Evolutionary conservation across 2,113 vertebrate species (phyloP), one percentile per base, ranked within the genome.

Genomic region (Castor canadensis): DNA sequence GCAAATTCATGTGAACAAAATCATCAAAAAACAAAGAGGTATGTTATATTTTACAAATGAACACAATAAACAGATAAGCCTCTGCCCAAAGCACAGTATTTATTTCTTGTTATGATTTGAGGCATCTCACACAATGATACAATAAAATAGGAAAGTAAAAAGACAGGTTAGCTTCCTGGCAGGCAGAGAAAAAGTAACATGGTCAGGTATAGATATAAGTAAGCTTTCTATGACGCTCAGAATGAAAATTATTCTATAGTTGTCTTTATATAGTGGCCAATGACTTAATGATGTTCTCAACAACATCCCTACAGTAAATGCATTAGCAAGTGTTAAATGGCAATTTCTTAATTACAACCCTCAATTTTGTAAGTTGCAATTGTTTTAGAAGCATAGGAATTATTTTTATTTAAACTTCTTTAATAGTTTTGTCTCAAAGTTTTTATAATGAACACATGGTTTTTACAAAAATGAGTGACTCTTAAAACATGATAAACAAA

Each of bases 71-170:
- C 28, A 95, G 17, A 45, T 6, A 73, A 47, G 12, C 16, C 40
- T 17, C 72, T n/a, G n/a, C 35, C 20, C 45, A 88, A 89, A 77
- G 32, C 43, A 92, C 0, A 69, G 9, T 35, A 79, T 35, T 76
- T 91, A 95, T 28, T 79, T 82, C 45, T 76, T 82, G 32, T 43
- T 40, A 64, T 60, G 40, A 87, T 83, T 67, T 85, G 69, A 93
- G 32, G 26, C 26, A 85, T 87, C 47, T 93, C 91, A 87, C 45
- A 94, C 56, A 94, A 97, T 76, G 30, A 22, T 13, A 76, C 12
- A 67, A 66, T 80, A 88, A 89, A 91, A 83, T 28, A 95, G n/a
- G 11, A 89, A 94, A 95, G 84, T 84, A 82, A 92, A 96, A 92
- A 96, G 19, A 91, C 88, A 95, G 77, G 69, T 19, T 72, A 88